Evolutionary conservation across 2,888 invertebrate species (phyloP), one percentile per base, ranked within the genome.

Genomic region (Agrotis segetum): DNA sequence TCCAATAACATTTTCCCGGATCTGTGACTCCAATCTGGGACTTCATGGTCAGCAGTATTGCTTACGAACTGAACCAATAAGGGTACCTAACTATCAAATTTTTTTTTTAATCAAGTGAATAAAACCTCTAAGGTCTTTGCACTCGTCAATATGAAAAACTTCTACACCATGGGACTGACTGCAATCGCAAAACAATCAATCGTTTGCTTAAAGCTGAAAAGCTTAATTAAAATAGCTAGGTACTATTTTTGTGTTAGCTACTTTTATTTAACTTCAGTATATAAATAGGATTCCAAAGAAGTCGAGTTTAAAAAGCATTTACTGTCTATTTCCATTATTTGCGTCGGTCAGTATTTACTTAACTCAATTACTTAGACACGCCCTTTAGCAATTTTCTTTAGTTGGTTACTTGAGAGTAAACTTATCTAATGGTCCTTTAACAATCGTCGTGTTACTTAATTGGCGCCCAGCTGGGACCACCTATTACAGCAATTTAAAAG

Each of bases 391-490:
- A 67, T 72, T 71, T 62, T 13, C 55, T 67, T 76, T 63, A n/a
- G 52, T 52, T 19, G 46, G 24, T 34, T 49, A 58, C 65, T 71
- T 29, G 40, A 58, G 21, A 75, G 44, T 69, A 76, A 70, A 62
- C 67, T 19, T 16, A 52, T 62, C 65, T 77, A 77, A 85, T 79
- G 66, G 83, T 75, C 70, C 7, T 80, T 65, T 72, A 85, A 75
- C 79, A 79, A 80, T 73, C 46, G 67, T 70, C 65, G 71, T 44
- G 52, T 24, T 71, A 60, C 61, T 76, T 77, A 85, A 88, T 87
- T 92, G 91, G 91, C 90, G 74, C 88, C 90, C 91, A 84, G 85
- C 86, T 63, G 86, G 79, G 87, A 64, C 71, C 58, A 24, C 46
- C 79, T 34, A 74, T 77, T 82, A 72, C 5, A 61, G 24, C 66